Evolutionary conservation across 2,113 vertebrate species (phyloP).

Genomic region (Phasianus colchicus): DNA sequence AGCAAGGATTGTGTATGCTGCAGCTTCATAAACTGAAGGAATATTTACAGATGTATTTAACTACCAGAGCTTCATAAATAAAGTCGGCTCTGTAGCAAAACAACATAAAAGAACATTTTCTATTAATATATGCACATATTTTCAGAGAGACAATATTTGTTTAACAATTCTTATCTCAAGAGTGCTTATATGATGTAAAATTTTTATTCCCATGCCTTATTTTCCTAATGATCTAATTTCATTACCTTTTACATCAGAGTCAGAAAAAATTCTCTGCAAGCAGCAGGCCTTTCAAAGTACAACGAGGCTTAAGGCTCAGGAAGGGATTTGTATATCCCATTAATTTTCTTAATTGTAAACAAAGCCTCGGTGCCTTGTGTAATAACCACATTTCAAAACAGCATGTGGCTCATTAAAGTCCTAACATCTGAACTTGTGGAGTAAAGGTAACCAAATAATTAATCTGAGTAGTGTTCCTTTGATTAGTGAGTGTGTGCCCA

Average conservation of each 20-base stretch:
- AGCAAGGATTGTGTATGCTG: neutral
- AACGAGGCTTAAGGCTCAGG: neutral
- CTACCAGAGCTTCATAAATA: neutral
- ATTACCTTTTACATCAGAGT: neutral
- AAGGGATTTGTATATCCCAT: constrained; percentile 1
- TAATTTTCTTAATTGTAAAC: constrained; percentile 5
- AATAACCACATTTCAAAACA: neutral
- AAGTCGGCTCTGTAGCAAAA: neutral
- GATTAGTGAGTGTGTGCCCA: neutral
- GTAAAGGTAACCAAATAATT: neutral
- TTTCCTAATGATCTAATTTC: constrained; percentile 4
- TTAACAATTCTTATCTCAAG: neutral
- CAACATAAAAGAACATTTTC: neutral
- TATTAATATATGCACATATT: neutral
- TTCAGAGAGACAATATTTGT: neutral
- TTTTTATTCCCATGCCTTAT: neutral
- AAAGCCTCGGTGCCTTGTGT: neutral
- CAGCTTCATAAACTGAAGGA: neutral
- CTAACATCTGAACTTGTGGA: neutral
- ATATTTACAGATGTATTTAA: neutral
- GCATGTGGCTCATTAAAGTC: neutral
- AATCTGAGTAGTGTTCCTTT: neutral
- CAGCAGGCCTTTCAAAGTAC: neutral
- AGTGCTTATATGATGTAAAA: neutral
- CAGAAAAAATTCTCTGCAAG: neutral